phyloP scores from a whole-genome alignment of 2,888 invertebrate species.

The Aelia acuminata region DNA sequence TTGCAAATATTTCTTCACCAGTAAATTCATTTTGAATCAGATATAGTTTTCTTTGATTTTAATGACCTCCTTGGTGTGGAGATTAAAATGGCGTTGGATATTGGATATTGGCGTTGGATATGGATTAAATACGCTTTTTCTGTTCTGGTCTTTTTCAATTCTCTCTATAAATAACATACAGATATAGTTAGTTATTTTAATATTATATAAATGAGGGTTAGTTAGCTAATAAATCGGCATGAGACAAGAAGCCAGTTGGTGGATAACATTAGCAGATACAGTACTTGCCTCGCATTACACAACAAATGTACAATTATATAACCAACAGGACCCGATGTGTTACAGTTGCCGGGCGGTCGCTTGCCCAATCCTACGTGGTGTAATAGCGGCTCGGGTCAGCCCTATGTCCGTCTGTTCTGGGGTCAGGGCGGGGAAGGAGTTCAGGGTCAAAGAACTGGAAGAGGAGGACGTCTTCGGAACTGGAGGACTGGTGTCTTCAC shows the following conservation, averaged over 20 bases:
- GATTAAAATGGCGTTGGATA: no score
- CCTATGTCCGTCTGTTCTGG: background rate
- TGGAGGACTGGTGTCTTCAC: background rate
- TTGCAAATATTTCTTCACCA: no score
- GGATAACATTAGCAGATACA: slow-evolving; percentile 22
- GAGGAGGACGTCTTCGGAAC: background rate
- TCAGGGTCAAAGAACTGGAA: background rate
- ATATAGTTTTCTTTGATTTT: no score
- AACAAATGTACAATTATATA: slow-evolving; percentile 37
- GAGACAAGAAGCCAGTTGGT: slow-evolving; percentile 22
- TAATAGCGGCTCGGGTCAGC: background rate
- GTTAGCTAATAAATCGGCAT: slow-evolving; percentile 8
- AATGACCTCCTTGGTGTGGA: no score
- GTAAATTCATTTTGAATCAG: no score
- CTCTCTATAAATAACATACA: no score
- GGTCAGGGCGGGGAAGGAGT: slow-evolving; percentile 5
- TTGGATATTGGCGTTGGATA: no score
- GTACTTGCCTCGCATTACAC: background rate
- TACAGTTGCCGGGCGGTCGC: background rate
- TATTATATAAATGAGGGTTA: slow-evolving; percentile 30
- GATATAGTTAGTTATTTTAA: background rate
- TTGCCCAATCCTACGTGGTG: slow-evolving; percentile 16
- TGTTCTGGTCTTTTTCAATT: no score
- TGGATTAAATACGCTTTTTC: no score
- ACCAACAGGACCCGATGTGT: background rate